These are phyloP conservation scores for Gorilla gorilla DNA, from an alignment of 2,113 vertebrate species.

Conservation along the genomic window DNA sequence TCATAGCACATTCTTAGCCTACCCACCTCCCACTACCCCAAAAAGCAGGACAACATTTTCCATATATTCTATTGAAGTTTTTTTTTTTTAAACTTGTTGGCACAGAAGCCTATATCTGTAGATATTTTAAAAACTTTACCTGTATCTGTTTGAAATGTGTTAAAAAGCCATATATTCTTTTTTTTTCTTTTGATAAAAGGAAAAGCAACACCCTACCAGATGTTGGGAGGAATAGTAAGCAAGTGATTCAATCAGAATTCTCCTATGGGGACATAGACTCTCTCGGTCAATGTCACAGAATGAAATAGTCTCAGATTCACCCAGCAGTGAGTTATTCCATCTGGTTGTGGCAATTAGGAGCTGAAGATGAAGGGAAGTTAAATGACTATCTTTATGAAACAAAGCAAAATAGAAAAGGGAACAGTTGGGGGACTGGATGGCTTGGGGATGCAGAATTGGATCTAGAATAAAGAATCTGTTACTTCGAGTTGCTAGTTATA, in stretches of 20 bases:
- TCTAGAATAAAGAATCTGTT: constrained; percentile 49
- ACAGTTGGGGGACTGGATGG: constrained; percentile 68
- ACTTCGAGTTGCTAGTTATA: not conserved
- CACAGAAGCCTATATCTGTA: not conserved
- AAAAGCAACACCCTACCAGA: constrained; percentile 60
- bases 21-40: not conserved
- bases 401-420: constrained; percentile 68
- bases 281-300: constrained; percentile 76
- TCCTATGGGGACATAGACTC: constrained; percentile 67
- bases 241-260: constrained; percentile 63
- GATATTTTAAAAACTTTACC: constrained; percentile 4
- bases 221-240: constrained; percentile 59
- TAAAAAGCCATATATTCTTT: constrained; percentile 43
- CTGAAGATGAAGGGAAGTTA: constrained; percentile 75
- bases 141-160: not conserved
- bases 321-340: constrained; percentile 77
- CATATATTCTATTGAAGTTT: not conserved
- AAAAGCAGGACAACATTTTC: not conserved
- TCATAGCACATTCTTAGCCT: not conserved
- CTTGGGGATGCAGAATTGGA: constrained; percentile 15
- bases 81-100: not conserved
- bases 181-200: constrained; percentile 46
- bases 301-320: constrained; percentile 68
- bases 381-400: constrained; percentile 77
- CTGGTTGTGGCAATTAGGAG: constrained; percentile 75